Evolutionary conservation across 2,888 invertebrate genomes (phyloP), one percentile per base, ranked within the genome.

Genomic region (Ferrisia virgata): DNA sequence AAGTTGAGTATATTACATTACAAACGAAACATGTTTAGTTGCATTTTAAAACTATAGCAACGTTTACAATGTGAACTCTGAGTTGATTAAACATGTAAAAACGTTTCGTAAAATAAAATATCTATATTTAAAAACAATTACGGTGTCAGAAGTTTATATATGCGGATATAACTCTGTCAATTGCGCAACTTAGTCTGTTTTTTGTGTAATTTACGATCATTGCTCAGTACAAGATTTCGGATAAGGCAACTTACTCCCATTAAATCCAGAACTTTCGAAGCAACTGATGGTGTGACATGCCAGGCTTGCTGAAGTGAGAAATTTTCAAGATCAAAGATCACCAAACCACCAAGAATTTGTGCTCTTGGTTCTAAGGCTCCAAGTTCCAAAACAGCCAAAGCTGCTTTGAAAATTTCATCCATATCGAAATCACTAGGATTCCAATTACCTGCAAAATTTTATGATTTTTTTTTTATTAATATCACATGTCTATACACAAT

Each of bases 291-390:
- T 6, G 94, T 94, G 85, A 94, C 89, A 86, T 94, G 91, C 91
- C 93, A 92, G 0, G 93, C 87, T 85, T 88, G 88, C 5, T 87
- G 86, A 82, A 88, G 85, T 1, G 87, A 86, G 79, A 87, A 86
- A 84, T 93, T 92, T 85, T 92, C 91, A 43, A 95, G 89, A 88
- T 95, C 95, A 86, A 95, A 94, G 84, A 95, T 90, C 9, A 92
- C 93, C 5, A 94, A 90, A 0, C 94, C 95, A 0, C 95, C 95
- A 31, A 94, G 89, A 85, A 95, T 92, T 88, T 95, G 95, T 0
- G 92, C 93, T 9, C 92, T 89, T 6, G 92, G 93, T 87, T 95
- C 95, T 86, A 95, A 87, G 83, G 94, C 90, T 0, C 94, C 94
- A 28, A 94, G 88, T 88, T 95, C 95, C 58, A 95, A 88, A 0